Percentiles rank a stretch among this genome's conserved stretches.
These are phyloP conservation scores for Drosophila orena DNA, from an alignment of 1,140 invertebrate genomes.

Conservation along the genomic window DNA sequence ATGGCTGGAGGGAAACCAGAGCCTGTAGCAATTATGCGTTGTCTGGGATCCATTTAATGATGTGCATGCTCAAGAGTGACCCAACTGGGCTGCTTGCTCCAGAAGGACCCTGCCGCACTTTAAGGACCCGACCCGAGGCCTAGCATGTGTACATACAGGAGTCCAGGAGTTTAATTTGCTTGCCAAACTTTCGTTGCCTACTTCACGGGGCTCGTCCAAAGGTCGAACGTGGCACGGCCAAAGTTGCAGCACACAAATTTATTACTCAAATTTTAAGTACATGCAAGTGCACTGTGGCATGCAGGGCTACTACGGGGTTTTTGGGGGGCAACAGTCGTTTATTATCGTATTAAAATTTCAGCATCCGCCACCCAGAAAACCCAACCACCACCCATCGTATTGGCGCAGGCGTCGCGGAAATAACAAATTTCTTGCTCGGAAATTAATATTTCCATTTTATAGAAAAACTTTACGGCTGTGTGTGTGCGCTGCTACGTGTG, in stretches of 20 bases:
- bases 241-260: constrained; percentile 66
- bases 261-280: constrained; percentile 54
- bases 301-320: background rate
- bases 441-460: constrained; percentile 82
- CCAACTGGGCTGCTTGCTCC: background rate
- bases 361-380: constrained; percentile 3
- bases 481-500: background rate
- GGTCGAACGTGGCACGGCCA: constrained; percentile 32
- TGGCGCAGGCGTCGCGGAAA: constrained; percentile 69
- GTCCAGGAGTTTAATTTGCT: constrained; percentile 53
- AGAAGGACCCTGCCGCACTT: background rate
- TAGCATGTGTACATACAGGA: background rate
- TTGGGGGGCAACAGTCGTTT: constrained; percentile 47
- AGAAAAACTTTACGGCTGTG: constrained; percentile 69
- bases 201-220: constrained; percentile 28
- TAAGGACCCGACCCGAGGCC: constrained; percentile 22
- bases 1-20: constrained; percentile 17
- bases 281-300: constrained; percentile 28
- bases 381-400: constrained; percentile 24
- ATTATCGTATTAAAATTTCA: constrained; percentile 79
- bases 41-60: constrained; percentile 51
- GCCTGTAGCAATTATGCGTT: constrained; percentile 46
- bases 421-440: constrained; percentile 82
- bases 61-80: constrained; percentile 30
- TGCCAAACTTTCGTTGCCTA: constrained; percentile 35